Evolutionary conservation across 2,888 invertebrate genomes (phyloP), one percentile per base, ranked within the genome.

Genomic region (Glomeris marginata): DNA sequence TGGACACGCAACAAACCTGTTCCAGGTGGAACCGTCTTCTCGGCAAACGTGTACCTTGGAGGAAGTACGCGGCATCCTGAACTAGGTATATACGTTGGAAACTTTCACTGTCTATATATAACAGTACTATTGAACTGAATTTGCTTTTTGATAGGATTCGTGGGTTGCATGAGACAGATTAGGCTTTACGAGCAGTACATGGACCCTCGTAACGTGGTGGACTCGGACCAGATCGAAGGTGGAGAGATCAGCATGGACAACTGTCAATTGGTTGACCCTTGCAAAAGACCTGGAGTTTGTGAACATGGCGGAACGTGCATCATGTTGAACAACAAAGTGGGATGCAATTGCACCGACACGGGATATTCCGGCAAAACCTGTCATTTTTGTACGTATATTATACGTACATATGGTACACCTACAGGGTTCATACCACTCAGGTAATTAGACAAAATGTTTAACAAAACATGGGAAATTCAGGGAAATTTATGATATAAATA

Each of bases 301-400:
- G 88, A 91, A 61, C 91, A 94, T 63, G 87, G 82, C 1, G 91
- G 90, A 0, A 79, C 82, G 60, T 94, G 92, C 67, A 83, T 86
- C 21, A 85, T 91, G 0, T 80, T 84, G 61, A 86, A 90, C 64
- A 85, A 88, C 60, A 74, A 80, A 48, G 79, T 91, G 41, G 82
- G 80, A 33, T 94, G 94, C 64, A 86, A 92, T 62, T 94, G 92
- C 66, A 79, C 80, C 41, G 82, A 80, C 56, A 90, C 88, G 3
- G 88, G 88, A 1, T 94, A 92, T 62, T 84, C 84, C 42, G 94
- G 94, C 10, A 84, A 85, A 62, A 90, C 90, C 62, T 94, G 94
- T 60, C 92, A 92, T 64, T 94, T 94, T 60, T 71, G 77, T 77
- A 63, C 69, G 66, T 63, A n/a, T n/a, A n/a, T n/a, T n/a, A n/a